These are phyloP conservation scores for Camelus bactrianus DNA, from an alignment of 2,113 vertebrate genomes.

Conservation along the genomic window DNA sequence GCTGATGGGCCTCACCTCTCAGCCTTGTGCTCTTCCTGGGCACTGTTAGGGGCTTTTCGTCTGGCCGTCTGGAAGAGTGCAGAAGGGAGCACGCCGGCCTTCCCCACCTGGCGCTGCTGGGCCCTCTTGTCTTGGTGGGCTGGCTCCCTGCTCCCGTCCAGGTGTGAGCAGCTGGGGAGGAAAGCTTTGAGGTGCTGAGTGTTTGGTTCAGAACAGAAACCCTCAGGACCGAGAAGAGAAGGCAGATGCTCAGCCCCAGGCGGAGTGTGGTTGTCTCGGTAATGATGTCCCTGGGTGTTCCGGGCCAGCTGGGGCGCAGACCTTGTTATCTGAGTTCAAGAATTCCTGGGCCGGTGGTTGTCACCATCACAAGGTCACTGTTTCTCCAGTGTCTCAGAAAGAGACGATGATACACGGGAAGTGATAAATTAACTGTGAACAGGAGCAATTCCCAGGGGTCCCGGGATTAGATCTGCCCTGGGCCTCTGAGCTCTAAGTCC, in stretches of 20 bases:
- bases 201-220: neutral
- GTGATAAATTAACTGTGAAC: neutral
- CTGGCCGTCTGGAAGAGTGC: neutral
- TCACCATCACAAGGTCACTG: neutral
- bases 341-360: neutral
- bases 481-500: fast-evolving
- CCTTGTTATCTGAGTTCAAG: neutral
- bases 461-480: fast-evolving
- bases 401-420: neutral
- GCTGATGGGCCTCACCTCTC: neutral
- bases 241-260: neutral
- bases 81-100: neutral
- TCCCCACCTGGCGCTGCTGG: fast-evolving
- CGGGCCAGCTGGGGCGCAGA: neutral
- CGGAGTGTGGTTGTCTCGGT: neutral
- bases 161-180: neutral
- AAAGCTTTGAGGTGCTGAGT: neutral
- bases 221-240: neutral
- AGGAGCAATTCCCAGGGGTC: neutral
- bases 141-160: no score
- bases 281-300: fast-evolving
- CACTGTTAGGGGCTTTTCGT: neutral
- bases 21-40: neutral
- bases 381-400: fast-evolving
- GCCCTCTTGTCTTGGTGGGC: neutral